These are phyloP conservation scores for Paramormyrops hopkinsi DNA, from an alignment of 2,797 vertebrate species.

Conservation along the genomic window DNA sequence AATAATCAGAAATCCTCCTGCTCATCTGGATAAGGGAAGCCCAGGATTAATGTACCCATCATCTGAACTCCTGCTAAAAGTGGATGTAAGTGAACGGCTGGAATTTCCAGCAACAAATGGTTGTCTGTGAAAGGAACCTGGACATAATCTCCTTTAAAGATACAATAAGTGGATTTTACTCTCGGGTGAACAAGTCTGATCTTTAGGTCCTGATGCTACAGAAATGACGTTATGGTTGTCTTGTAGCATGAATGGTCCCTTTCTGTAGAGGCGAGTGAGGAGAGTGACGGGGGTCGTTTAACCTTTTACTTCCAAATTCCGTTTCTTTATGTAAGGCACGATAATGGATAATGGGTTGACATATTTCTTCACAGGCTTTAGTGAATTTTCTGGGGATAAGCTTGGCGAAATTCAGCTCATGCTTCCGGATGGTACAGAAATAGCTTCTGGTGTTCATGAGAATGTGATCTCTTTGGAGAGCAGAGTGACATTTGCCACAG, in stretches of 20 bases:
- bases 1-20: slow-evolving; percentile 35
- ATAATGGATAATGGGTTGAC: background rate
- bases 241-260: background rate
- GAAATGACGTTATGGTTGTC: background rate
- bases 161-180: slow-evolving; percentile 46
- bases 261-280: background rate
- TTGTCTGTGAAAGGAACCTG: slow-evolving; percentile 42
- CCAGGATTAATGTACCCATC: slow-evolving; percentile 41
- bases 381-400: slow-evolving; percentile 41
- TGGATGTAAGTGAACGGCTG: slow-evolving; percentile 49
- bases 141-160: slow-evolving; percentile 56
- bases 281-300: too few relatives aligned
- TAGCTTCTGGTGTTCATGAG: slow-evolving; percentile 51
- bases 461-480: slow-evolving; percentile 51
- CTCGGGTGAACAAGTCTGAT: background rate
- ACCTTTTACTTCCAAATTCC: background rate
- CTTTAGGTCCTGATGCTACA: background rate
- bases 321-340: background rate
- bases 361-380: background rate
- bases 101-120: background rate
- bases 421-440: slow-evolving; percentile 53
- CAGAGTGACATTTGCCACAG: slow-evolving; percentile 28
- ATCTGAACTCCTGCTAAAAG: slow-evolving; percentile 70
- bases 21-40: slow-evolving; percentile 41
- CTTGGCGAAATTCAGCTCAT: slow-evolving; percentile 53